Conservation (phyloP, 2,113 vertebrate genomes). For the Corapipo altera region DNA sequence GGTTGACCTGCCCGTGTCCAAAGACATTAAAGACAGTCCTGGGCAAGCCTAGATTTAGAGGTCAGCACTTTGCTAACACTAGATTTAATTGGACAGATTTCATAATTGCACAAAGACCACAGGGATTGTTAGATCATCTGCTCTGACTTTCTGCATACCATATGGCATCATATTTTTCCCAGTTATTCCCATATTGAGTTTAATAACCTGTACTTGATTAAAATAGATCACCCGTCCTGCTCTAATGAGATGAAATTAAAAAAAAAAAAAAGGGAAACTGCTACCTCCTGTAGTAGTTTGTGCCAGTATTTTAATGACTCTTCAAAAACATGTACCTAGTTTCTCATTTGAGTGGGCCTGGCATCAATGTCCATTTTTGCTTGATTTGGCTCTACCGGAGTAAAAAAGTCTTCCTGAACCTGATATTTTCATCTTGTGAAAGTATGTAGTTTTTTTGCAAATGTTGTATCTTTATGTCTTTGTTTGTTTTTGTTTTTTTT, state of each 20-base stretch:
- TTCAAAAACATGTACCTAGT: background rate
- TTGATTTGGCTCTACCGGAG: background rate
- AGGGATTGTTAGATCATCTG: conserved; percentile 26
- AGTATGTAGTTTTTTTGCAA: background rate
- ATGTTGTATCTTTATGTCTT: background rate
- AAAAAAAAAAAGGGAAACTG: background rate
- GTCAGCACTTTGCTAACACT: background rate
- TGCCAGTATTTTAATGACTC: background rate
- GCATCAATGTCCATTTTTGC: background rate
- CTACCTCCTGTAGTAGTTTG: background rate
- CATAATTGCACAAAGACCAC: conserved; percentile 12
- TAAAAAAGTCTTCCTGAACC: background rate
- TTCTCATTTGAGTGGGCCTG: background rate
- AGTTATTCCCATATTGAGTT: conserved; percentile 31
- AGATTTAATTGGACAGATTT: background rate
- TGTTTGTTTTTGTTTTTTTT: background rate
- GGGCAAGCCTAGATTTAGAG: background rate
- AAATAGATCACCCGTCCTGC: conserved; percentile 29
- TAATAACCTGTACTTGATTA: conserved; percentile 49
- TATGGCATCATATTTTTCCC: conserved; percentile 22
- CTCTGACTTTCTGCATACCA: conserved; percentile 6
- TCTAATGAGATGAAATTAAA: background rate
- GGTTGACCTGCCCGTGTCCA: background rate
- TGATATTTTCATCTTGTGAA: background rate
- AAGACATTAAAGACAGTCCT: background rate